Evolutionary conservation across 2,888 invertebrate species (phyloP).

Genomic region (Molanna angustata): DNA sequence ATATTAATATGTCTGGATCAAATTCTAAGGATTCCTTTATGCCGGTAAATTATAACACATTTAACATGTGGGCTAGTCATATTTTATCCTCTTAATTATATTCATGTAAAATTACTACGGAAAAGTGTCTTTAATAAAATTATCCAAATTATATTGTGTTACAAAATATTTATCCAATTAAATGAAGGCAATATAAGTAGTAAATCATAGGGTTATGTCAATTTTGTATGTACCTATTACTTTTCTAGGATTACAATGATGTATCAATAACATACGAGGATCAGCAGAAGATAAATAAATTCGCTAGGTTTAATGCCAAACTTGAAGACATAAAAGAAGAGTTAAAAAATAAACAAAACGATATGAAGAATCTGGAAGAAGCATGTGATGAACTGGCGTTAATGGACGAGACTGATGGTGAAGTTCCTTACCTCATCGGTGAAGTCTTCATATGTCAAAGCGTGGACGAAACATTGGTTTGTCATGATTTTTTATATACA

Average conservation of each 20-base stretch:
- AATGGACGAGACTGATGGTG: conserved; percentile 70
- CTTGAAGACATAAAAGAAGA: conserved; percentile 89
- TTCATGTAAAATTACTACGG: too few species aligned
- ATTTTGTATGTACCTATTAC: neutral
- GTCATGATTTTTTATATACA: conserved; percentile 26
- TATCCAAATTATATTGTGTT: too few species aligned
- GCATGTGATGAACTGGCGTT: conserved; percentile 84
- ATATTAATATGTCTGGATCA: conserved; percentile 13
- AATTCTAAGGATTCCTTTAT: conserved; percentile 16
- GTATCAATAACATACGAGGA: conserved; percentile 95
- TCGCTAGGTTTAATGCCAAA: conserved; percentile 90
- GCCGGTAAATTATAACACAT: conserved; percentile 7
- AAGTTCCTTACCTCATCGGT: conserved; percentile 81
- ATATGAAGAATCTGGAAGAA: conserved; percentile 89
- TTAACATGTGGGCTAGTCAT: neutral
- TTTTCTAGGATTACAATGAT: conserved; percentile 78
- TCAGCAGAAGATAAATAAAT: conserved; percentile 96
- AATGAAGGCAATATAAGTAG: too few species aligned
- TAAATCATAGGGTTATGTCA: too few species aligned
- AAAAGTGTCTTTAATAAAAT: too few species aligned
- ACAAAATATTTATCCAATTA: too few species aligned
- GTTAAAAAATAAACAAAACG: conserved; percentile 81
- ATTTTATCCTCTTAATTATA: too few species aligned
- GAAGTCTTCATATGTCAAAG: conserved; percentile 85
- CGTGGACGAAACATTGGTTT: conserved; percentile 72